Evolutionary conservation across 1,140 invertebrate genomes (phyloP), one percentile per base, ranked within the genome.

Genomic region (Arion vulgaris): DNA sequence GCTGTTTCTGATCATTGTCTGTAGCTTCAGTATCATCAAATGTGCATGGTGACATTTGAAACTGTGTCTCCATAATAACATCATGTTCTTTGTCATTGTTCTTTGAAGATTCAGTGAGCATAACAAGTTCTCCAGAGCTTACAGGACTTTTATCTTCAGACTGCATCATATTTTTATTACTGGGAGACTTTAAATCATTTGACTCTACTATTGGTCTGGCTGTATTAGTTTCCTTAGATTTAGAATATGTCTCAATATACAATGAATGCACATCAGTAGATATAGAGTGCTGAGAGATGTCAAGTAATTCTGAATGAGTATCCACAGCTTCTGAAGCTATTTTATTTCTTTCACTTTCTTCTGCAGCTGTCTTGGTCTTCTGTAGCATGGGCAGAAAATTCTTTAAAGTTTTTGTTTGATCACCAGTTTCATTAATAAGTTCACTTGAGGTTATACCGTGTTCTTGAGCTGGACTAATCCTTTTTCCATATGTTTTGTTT

Each of bases 51-150:
- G 41, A 57, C 32, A n/a, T 51, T 36, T 66, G 32, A 78, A n/a
- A 62, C 39, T 78, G 76, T 17, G 76, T 78, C 38, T 78, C 76
- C 17, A 23, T 36, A 39, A 78, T 66, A 38, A 78, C 57, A 78
- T 66, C 76, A 78, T 13, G 26, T 39, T 36, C 32, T 39, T n/a
- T 13, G 2, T 53, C 32, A 76, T 1, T 34, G n/a, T 78, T 45
- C 57, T 66, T 78, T 19, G 53, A 57, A 32, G 39, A 1, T 45
- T 57, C 53, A 26, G 26, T 66, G 1, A 23, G 49, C 41, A 77
- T 53, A 28, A 49, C 38, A 62, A 78, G 51, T 19, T 66, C 51
- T 11, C 76, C 57, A 66, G 53, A 57, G 41, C 36, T 66, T 36
- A 36, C 66, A 7, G 34, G 38, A 45, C 76, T 78, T 15, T 15